Conservation (phyloP, 2,888 invertebrate species). For the Nemotelus pantherinus region DNA sequence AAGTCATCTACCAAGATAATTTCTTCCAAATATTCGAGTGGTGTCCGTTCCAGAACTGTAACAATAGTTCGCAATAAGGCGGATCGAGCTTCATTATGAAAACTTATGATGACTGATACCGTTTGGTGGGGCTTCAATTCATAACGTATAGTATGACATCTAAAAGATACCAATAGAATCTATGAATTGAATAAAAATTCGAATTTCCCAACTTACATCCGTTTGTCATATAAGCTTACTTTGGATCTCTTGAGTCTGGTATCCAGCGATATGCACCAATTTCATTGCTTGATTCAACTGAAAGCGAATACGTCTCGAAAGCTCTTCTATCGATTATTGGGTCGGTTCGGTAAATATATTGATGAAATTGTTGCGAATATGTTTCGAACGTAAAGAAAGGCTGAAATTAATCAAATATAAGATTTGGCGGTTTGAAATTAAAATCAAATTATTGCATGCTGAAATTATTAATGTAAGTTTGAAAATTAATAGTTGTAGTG, state of each 20-base stretch:
- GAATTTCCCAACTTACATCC: constrained; percentile 26
- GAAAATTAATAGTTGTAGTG: too few relatives aligned
- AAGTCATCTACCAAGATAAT: constrained; percentile 60
- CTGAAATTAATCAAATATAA: constrained; percentile 6
- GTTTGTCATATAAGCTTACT: constrained; percentile 53
- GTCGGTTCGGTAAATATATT: constrained; percentile 22
- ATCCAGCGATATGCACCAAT: constrained; percentile 56
- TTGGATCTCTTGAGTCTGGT: constrained; percentile 57
- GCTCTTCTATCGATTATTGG: constrained; percentile 30
- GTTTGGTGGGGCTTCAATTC: constrained; percentile 47
- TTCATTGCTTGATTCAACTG: constrained; percentile 54
- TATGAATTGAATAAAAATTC: constrained; percentile 31
- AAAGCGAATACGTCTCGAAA: constrained; percentile 50
- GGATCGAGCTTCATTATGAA: constrained; percentile 60
- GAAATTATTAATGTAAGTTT: too few relatives aligned
- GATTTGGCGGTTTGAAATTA: too few relatives aligned
- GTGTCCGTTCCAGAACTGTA: constrained; percentile 57
- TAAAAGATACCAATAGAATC: constrained; percentile 47
- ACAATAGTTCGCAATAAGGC: constrained; percentile 58
- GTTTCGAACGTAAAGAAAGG: background rate
- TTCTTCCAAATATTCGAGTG: constrained; percentile 57
- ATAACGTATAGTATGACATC: constrained; percentile 55
- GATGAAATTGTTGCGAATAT: constrained; percentile 7
- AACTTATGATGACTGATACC: constrained; percentile 59
- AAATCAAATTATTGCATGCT: too few relatives aligned